phyloP scores from a whole-genome alignment of 2,888 invertebrate genomes.

The Microctonus aethiopoides region DNA sequence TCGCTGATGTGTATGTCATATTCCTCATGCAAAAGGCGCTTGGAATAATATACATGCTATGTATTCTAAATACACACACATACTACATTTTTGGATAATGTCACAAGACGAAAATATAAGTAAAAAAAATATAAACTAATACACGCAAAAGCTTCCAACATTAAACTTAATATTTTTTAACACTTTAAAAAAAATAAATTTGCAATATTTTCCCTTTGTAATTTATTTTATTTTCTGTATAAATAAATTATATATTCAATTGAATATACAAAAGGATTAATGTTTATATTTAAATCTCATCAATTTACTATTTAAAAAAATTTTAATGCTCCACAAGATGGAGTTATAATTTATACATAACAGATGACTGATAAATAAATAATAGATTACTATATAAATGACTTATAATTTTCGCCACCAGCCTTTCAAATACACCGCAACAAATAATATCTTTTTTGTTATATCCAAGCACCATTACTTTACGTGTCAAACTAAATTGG shows the following conservation, averaged over 20 bases:
- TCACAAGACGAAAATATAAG: neutral
- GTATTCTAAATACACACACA: too few relatives aligned
- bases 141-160: neutral
- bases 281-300: too few relatives aligned
- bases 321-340: too few relatives aligned
- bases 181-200: neutral
- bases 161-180: conserved; percentile 8
- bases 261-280: too few relatives aligned
- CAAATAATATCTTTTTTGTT: neutral
- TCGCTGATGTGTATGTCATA: neutral
- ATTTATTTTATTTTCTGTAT: too few relatives aligned
- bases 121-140: neutral
- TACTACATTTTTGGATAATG: neutral
- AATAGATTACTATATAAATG: neutral
- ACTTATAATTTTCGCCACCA: neutral
- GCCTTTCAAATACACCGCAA: neutral
- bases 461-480: neutral
- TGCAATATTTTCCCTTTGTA: too few relatives aligned
- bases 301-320: too few relatives aligned
- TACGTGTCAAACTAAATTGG: neutral
- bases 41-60: neutral
- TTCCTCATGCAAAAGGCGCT: neutral
- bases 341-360: neutral
- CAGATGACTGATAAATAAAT: neutral
- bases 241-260: too few relatives aligned